phyloP scores from a whole-genome alignment of 2,888 invertebrate species.

The Aelia acuminata region DNA sequence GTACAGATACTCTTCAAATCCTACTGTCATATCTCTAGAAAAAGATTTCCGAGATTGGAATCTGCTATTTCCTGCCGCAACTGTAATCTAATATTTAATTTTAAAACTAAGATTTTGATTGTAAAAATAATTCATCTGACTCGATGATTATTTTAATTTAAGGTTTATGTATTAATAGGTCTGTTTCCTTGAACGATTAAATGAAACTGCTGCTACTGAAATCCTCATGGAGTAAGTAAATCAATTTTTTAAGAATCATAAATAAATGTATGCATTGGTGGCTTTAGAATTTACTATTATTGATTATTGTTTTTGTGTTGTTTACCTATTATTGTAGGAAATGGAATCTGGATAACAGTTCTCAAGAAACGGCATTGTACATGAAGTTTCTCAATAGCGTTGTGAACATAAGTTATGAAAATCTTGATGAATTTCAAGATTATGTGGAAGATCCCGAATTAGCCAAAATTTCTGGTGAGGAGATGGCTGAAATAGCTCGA shows the following conservation, averaged over 20 bases:
- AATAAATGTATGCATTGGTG: too few relatives aligned
- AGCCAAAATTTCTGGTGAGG: conserved; percentile 65
- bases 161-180: conserved; percentile 44
- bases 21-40: conserved; percentile 76
- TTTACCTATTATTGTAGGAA: conserved; percentile 62
- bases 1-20: conserved; percentile 74
- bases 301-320: too few relatives aligned
- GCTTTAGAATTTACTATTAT: too few relatives aligned
- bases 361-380: conserved; percentile 70
- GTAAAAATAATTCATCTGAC: neutral
- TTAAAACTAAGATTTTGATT: neutral
- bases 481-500: conserved; percentile 64
- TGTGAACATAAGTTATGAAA: conserved; percentile 70
- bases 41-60: conserved; percentile 77
- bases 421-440: conserved; percentile 69
- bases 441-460: conserved; percentile 69
- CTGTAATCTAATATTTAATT: conserved; percentile 68
- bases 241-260: neutral
- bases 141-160: neutral
- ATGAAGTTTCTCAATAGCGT: conserved; percentile 70
- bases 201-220: conserved; percentile 67
- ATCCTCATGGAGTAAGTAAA: conserved; percentile 69
- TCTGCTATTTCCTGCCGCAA: conserved; percentile 74
- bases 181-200: conserved; percentile 61
- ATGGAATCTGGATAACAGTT: conserved; percentile 65